Conservation (phyloP, 2,797 vertebrate genomes). For the Fistularia tabacaria region DNA sequence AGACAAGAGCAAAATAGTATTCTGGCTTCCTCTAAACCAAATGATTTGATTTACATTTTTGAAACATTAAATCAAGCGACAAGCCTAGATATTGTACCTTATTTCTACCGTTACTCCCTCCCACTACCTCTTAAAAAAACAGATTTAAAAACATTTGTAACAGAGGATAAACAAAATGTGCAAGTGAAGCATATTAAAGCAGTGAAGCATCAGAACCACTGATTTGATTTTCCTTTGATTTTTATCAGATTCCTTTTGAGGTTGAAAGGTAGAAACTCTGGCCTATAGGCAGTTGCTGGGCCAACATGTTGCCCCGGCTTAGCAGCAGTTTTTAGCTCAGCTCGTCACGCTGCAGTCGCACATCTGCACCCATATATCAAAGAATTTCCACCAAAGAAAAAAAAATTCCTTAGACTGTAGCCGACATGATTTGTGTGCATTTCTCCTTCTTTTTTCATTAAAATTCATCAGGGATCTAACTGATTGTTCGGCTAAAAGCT, state of each 20-base stretch:
- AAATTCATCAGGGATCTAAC: conserved; percentile 79
- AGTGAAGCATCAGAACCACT: conserved; percentile 1
- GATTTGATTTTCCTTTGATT: conserved; percentile 16
- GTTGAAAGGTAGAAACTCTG: conserved; percentile 43
- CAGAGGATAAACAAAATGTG: too few species aligned
- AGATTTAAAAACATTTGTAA: too few species aligned
- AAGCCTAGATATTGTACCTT: too few species aligned
- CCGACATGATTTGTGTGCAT: conserved; percentile 75
- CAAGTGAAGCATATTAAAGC: neutral
- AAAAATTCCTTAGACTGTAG: conserved; percentile 76
- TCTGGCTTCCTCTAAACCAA: too few species aligned
- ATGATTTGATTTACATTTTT: too few species aligned
- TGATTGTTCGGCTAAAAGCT: conserved; percentile 70
- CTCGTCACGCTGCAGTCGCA: conserved; percentile 67
- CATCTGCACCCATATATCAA: conserved; percentile 81
- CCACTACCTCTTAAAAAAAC: too few species aligned
- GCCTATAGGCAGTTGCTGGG: conserved; percentile 58
- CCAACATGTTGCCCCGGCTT: conserved; percentile 59
- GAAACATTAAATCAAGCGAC: too few species aligned
- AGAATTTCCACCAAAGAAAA: conserved; percentile 45
- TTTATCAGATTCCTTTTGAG: conserved; percentile 17
- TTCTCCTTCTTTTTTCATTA: conserved; percentile 78
- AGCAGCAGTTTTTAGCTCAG: conserved; percentile 57
- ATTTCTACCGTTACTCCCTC: too few species aligned
- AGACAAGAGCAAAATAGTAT: too few species aligned